Conservation (phyloP, 2,113 vertebrate genomes). For the Diadophis punctatus region DNA sequence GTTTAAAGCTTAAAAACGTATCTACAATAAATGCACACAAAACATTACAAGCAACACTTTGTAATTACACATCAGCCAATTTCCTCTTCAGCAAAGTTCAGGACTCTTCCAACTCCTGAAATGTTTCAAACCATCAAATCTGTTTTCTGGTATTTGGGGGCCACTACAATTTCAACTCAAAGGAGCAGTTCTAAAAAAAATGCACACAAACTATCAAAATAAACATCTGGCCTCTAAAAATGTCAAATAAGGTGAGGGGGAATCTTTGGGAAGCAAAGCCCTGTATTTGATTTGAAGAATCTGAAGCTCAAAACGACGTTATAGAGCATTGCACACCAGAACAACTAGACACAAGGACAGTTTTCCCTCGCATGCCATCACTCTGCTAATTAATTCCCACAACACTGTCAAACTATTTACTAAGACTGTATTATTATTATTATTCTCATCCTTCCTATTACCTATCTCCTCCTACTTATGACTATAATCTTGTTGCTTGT, state of each 20-base stretch:
- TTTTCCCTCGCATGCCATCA: too few species aligned
- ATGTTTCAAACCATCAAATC: not conserved
- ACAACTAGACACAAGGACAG: too few species aligned
- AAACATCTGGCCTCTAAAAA: not conserved
- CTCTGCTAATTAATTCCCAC: too few species aligned
- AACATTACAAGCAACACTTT: not conserved
- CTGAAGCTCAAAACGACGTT: not conserved
- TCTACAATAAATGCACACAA: not conserved
- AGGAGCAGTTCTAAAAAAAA: not conserved
- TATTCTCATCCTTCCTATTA: too few species aligned
- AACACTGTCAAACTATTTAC: too few species aligned
- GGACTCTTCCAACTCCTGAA: not conserved
- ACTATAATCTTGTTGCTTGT: too few species aligned
- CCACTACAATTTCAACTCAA: not conserved
- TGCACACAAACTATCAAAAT: not conserved
- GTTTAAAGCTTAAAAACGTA: not conserved
- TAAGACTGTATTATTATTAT: too few species aligned
- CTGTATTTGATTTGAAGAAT: not conserved
- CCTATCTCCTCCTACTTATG: too few species aligned
- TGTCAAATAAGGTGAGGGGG: not conserved
- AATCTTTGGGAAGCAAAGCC: not conserved
- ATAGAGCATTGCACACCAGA: too few species aligned
- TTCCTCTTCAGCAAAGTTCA: not conserved
- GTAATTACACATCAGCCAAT: not conserved
- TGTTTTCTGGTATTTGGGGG: not conserved